Conservation (phyloP, 2,797 vertebrate species). For the Aphelocoma californica region DNA sequence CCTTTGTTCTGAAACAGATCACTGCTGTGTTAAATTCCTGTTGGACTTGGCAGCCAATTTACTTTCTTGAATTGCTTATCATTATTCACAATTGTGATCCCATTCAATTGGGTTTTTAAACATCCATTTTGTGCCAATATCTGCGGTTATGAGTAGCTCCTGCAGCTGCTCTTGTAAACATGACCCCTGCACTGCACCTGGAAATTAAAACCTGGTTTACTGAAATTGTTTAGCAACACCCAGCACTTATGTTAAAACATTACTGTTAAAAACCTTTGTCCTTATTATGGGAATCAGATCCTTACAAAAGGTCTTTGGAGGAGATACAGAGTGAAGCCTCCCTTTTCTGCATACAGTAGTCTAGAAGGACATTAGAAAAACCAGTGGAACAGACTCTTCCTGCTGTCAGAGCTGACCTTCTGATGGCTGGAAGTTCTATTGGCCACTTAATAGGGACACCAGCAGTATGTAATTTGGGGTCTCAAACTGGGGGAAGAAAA, state of each 20-base stretch:
- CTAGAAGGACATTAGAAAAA: not conserved
- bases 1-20: not conserved
- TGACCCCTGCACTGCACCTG: not conserved
- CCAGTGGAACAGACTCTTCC: accelerated
- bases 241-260: not conserved
- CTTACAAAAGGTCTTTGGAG: not conserved
- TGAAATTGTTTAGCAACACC: not conserved
- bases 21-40: not conserved
- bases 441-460: accelerated
- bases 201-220: not conserved
- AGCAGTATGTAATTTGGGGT: not conserved
- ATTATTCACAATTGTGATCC: not conserved
- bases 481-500: not conserved
- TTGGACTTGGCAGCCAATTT: not conserved
- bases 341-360: not conserved
- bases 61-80: not conserved
- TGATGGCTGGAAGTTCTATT: not conserved
- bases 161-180: not conserved
- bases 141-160: not conserved
- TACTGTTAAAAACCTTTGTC: not conserved
- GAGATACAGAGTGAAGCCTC: not conserved
- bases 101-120: not conserved
- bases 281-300: not conserved
- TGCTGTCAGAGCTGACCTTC: not conserved
- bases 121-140: not conserved